These are phyloP conservation scores for Phymanthus crucifer DNA, from an alignment of 92 coral and sea anemone species.

Conservation along the genomic window DNA sequence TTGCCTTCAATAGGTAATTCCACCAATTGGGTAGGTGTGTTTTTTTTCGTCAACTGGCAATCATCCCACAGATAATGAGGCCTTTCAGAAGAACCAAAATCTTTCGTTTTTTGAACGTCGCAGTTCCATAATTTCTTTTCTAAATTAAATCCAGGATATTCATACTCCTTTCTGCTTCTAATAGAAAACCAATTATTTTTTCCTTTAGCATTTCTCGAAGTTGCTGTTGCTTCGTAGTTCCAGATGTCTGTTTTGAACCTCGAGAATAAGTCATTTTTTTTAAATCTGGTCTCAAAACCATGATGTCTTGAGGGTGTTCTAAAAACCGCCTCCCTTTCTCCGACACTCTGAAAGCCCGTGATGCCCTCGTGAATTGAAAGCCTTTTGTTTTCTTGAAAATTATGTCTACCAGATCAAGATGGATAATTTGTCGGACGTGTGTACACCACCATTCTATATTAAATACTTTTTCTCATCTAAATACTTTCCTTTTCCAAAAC, in stretches of 20 bases:
- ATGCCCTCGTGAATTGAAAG: constrained; percentile 13
- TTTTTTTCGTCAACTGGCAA: constrained; percentile 24
- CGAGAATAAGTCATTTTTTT: too few species aligned
- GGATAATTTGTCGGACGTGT: constrained; percentile 6
- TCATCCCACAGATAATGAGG: constrained; percentile 40
- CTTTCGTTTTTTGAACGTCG: neutral
- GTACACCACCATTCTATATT: too few species aligned
- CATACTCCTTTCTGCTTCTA: constrained; percentile 33
- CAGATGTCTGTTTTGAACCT: constrained; percentile 9
- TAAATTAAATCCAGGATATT: constrained; percentile 38
- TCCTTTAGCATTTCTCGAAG: constrained; percentile 19
- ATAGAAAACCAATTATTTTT: constrained; percentile 25
- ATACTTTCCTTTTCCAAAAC: constrained; percentile 51
- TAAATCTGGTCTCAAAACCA: neutral
- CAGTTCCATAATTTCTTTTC: too few species aligned
- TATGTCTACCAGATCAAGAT: constrained; percentile 10
- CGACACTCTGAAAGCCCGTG: constrained; percentile 11
- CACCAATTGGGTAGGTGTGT: constrained; percentile 18
- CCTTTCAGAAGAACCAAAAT: constrained; percentile 8
- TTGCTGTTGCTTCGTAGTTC: constrained; percentile 12
- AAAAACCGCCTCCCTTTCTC: constrained; percentile 3
- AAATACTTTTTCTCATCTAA: neutral
- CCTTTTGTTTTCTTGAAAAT: neutral
- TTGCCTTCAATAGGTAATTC: neutral
- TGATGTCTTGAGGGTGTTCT: neutral